Evolutionary conservation across 2,113 vertebrate genomes (phyloP), one percentile per base, ranked within the genome.

Genomic region (Psammodynastes pulverulentus): DNA sequence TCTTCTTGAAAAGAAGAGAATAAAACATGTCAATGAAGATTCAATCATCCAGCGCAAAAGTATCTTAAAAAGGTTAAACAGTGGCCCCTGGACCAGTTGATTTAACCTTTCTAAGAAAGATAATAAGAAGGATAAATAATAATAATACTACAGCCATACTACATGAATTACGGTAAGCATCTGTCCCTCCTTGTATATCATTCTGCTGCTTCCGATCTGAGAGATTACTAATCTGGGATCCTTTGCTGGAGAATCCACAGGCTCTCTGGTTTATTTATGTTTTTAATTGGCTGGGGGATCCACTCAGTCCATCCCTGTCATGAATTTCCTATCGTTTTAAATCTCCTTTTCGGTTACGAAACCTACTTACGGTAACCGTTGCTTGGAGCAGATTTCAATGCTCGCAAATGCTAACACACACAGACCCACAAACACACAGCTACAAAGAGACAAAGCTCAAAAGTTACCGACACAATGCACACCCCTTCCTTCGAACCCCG

Each of bases 401-500:
- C 67, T 39, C 1, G 6, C 15, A 39, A 79, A 8, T 1, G 67
- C 67, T 79, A 34, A 34, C 5, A 48, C n/a, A 1, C n/a, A 0
- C 62, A 72, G 12, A 88, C 45, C 1, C 29, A 4, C 9, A 72
- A 6, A 72, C 67, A 2, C 1, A 56, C 23, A 24, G 12, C 49
- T 5, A 23, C 45, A n/a, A 88, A 93, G 24, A 24, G 54, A 24
- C 9, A 43, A 62, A 85, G 51, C 86, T 79, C 62, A 56, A 12
- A 86, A 72, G 86, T 95, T 91, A 92, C 94, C 94, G 46, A 91
- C 51, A 89, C 94, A 95, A 90, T 91, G 93, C 13, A 90, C n/a
- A 24, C 94, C 94, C 13, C 93, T 90, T 8, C 91, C 91, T 46
- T 89, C 87, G 49, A 95, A 95, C 34, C 94, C 94, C 0, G 24